A percentile compares a stretch with the other conserved stretches of the same genome.
These are phyloP conservation scores for Silurus lanzhouensis DNA, from an alignment of 2,797 vertebrate genomes.

Conservation along the genomic window DNA sequence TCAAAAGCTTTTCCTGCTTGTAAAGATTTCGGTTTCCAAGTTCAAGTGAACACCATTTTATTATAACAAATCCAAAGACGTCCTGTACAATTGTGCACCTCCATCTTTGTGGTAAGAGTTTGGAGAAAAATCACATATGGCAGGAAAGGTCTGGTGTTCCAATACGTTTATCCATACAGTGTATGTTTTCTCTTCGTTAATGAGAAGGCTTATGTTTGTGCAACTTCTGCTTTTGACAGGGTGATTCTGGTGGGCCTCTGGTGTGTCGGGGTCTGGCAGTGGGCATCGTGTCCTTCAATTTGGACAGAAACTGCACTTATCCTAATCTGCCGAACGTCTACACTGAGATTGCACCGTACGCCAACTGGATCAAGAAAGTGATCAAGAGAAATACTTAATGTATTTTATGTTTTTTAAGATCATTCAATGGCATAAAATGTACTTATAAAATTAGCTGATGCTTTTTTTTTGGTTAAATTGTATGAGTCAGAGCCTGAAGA, in stretches of 20 bases:
- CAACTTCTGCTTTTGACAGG: slow-evolving; percentile 54
- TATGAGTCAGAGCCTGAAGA: background rate
- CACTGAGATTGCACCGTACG: slow-evolving; percentile 63
- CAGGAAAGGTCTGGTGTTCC: too few relatives aligned
- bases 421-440: background rate
- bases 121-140: too few relatives aligned
- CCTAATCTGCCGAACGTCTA: slow-evolving; percentile 68
- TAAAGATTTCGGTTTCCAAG: too few relatives aligned
- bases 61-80: too few relatives aligned
- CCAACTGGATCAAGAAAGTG: slow-evolving; percentile 60
- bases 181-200: background rate
- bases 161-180: too few relatives aligned
- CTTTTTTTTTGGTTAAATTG: background rate
- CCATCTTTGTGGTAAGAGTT: too few relatives aligned
- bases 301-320: background rate
- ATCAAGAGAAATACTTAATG: slow-evolving; percentile 25
- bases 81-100: too few relatives aligned
- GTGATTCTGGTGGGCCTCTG: slow-evolving; percentile 72
- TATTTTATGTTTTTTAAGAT: background rate
- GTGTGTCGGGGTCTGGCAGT: slow-evolving; percentile 60
- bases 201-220: background rate
- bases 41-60: too few relatives aligned
- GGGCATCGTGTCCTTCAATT: slow-evolving; percentile 69
- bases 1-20: too few relatives aligned
- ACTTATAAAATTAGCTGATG: background rate